A percentile compares a stretch with the other conserved stretches of the same genome.
phyloP scores from a whole-genome alignment of 2,888 invertebrate genomes.

The Melinaea marsaeus region DNA sequence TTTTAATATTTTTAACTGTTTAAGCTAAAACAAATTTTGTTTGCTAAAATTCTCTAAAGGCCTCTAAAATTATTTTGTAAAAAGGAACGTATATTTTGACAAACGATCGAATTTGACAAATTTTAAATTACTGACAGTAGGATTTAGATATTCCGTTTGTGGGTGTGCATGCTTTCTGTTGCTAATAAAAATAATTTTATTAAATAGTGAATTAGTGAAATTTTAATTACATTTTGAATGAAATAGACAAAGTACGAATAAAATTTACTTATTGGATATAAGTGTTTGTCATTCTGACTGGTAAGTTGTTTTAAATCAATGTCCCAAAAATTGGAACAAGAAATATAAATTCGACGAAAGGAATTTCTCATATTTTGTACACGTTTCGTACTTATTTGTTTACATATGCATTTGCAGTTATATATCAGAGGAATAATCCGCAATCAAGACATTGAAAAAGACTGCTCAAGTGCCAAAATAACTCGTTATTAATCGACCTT shows the following conservation, averaged over 20 bases:
- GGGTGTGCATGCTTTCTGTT: slow-evolving; percentile 42
- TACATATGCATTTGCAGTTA: slow-evolving; percentile 14
- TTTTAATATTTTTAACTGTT: too few relatives aligned
- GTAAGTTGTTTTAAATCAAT: slow-evolving; percentile 45
- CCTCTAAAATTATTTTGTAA: background rate
- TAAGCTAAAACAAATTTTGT: too few relatives aligned
- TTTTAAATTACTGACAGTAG: slow-evolving; percentile 38
- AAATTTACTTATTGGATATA: slow-evolving; percentile 5
- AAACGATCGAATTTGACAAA: slow-evolving; percentile 32
- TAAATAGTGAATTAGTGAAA: slow-evolving; percentile 8
- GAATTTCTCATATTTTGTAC: slow-evolving; percentile 35
- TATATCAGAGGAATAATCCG: slow-evolving; percentile 23
- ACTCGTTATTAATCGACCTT: slow-evolving; percentile 59
- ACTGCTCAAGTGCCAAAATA: slow-evolving; percentile 45
- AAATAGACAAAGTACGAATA: slow-evolving; percentile 10
- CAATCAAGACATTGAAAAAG: slow-evolving; percentile 29
- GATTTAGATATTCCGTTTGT: slow-evolving; percentile 54
- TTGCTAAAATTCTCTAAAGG: too few relatives aligned
- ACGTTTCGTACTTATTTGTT: background rate
- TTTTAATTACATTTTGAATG: slow-evolving; percentile 22
- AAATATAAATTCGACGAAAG: slow-evolving; percentile 38
- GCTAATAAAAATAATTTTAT: slow-evolving; percentile 17
- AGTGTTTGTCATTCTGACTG: slow-evolving; percentile 36
- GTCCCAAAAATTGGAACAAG: slow-evolving; percentile 15
- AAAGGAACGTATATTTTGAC: slow-evolving; percentile 28